These are phyloP conservation scores for Meteorus cinctellus DNA, from an alignment of 2,888 invertebrate species.

Conservation along the genomic window DNA sequence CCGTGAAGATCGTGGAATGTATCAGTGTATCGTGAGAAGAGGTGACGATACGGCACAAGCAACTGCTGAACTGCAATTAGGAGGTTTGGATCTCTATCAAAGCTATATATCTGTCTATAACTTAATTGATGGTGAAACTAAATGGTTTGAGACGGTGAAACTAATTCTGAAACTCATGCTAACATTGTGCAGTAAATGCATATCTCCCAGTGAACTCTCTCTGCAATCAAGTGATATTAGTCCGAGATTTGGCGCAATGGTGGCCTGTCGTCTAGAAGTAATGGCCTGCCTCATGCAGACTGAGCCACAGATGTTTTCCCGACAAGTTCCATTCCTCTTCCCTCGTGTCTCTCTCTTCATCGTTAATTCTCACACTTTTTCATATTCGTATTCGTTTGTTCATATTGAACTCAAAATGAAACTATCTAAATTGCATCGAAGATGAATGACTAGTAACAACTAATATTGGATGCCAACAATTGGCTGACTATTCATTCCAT, in stretches of 20 bases:
- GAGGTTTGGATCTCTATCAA: conserved; percentile 74
- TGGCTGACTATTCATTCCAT: no score
- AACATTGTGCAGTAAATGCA: conserved; percentile 8
- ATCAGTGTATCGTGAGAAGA: conserved; percentile 83
- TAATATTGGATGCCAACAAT: not conserved
- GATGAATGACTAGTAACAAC: not conserved
- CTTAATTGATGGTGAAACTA: conserved; percentile 16
- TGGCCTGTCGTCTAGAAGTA: conserved; percentile 27
- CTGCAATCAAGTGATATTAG: conserved; percentile 42
- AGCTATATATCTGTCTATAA: conserved; percentile 3
- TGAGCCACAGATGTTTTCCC: conserved; percentile 38
- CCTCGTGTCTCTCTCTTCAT: conserved; percentile 4
- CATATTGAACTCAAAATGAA: not conserved
- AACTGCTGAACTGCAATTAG: conserved; percentile 82
- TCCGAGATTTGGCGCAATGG: conserved; percentile 21
- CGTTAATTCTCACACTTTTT: not conserved
- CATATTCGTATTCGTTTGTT: not conserved
- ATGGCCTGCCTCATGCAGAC: conserved; percentile 38
- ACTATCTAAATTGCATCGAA: not conserved
- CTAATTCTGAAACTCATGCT: not conserved
- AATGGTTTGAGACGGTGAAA: conserved; percentile 7
- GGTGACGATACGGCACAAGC: conserved; percentile 85
- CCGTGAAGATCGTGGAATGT: conserved; percentile 84
- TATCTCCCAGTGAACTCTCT: conserved; percentile 25
- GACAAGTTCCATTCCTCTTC: conserved; percentile 30